Evolutionary conservation across 2,797 vertebrate species (phyloP).

Genomic region (Tragopan temminckii): DNA sequence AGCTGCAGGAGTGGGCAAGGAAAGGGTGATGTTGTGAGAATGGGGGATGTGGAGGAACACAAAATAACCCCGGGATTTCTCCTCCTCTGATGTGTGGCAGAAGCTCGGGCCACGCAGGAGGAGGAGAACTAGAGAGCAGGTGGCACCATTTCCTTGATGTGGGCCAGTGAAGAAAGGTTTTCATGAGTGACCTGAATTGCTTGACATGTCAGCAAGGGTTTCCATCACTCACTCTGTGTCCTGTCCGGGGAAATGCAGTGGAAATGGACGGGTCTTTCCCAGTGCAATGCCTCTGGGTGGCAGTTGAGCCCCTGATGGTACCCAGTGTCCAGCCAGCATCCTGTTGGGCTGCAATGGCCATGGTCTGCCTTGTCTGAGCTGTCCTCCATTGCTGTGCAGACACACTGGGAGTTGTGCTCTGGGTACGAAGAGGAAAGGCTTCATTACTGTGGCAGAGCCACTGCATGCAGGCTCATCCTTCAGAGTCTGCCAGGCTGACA

Average conservation of each 20-base stretch:
- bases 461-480: not conserved
- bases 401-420: not conserved
- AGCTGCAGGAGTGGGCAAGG: not conserved
- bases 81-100: not conserved
- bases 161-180: not conserved
- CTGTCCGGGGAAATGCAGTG: not conserved
- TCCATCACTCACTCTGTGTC: not conserved
- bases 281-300: not conserved
- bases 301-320: not conserved
- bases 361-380: not conserved
- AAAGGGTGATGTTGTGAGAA: not conserved
- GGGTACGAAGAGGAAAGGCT: not conserved
- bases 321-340: not conserved
- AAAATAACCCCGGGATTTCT: not conserved
- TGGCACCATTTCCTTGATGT: not conserved
- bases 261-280: not conserved
- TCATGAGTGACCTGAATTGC: not conserved
- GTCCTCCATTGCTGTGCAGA: fast-evolving
- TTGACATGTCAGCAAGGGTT: not conserved
- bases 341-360: fast-evolving
- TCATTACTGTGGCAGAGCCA: not conserved
- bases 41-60: not conserved
- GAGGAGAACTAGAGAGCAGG: not conserved
- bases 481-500: not conserved
- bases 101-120: not conserved